Evolutionary conservation across 2,113 vertebrate genomes (phyloP).

Genomic region (Asarcornis scutulata): DNA sequence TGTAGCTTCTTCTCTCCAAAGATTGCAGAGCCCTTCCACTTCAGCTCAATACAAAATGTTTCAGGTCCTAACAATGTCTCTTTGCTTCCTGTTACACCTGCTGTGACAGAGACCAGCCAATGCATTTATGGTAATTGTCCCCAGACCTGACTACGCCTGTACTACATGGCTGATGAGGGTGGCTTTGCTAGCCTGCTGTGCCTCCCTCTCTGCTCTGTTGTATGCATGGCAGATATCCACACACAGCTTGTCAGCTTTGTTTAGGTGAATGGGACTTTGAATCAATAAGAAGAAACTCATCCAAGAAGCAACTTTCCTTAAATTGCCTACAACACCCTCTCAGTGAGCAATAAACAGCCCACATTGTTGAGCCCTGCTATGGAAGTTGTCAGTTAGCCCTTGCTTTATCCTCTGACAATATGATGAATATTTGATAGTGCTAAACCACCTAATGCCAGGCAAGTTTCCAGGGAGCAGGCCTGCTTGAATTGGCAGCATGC

Average conservation of each 20-base stretch:
- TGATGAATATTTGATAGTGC: conserved; percentile 20
- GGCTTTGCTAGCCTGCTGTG: rapidly evolving
- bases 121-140: not conserved
- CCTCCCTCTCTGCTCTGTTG: not conserved
- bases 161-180: not conserved
- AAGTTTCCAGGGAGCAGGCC: not conserved
- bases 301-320: not conserved
- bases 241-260: not conserved
- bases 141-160: not conserved
- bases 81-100: not conserved
- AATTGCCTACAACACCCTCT: not conserved
- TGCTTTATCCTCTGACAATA: not conserved
- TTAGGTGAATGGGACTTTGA: not conserved
- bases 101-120: not conserved
- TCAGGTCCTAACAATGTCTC: not conserved
- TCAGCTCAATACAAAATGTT: not conserved
- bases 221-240: not conserved
- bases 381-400: not conserved
- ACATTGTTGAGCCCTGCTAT: not conserved
- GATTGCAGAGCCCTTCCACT: not conserved
- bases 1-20: not conserved
- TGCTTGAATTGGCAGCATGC: rapidly evolving
- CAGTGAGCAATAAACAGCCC: not conserved
- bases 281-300: not conserved
- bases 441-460: not conserved